phyloP scores from a whole-genome alignment of 2,888 invertebrate genomes.

The Watsonalla binaria region DNA sequence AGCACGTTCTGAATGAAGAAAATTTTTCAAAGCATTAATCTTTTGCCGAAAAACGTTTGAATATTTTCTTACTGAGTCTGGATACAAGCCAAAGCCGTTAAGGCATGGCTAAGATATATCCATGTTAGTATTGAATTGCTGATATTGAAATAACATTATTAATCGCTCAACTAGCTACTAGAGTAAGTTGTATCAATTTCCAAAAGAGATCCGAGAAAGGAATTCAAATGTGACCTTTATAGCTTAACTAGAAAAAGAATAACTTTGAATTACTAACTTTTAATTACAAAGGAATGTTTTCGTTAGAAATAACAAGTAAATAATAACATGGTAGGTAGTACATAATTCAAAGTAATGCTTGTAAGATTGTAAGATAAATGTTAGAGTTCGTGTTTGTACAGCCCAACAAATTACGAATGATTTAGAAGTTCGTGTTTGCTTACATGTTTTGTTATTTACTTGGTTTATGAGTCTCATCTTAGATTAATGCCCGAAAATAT shows the following conservation, averaged over 20 bases:
- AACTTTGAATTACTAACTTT: no score
- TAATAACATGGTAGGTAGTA: no score
- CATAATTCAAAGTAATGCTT: no score
- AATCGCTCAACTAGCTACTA: background rate
- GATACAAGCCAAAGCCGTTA: constrained; percentile 30
- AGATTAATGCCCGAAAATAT: background rate
- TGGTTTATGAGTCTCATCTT: background rate
- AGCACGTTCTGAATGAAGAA: constrained; percentile 6
- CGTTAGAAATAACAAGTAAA: no score
- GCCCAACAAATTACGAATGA: background rate
- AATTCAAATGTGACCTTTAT: no score
- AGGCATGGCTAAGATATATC: constrained; percentile 1
- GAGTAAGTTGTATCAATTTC: background rate
- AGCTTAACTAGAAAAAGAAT: no score
- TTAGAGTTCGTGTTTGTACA: no score
- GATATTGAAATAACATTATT: background rate
- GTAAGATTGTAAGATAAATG: no score
- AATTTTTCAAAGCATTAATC: constrained; percentile 30
- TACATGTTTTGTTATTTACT: background rate
- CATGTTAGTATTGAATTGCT: background rate
- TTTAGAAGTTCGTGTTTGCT: no score
- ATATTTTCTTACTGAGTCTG: constrained; percentile 42
- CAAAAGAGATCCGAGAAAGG: no score
- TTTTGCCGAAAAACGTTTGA: constrained; percentile 30
- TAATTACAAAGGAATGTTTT: no score